Conservation (phyloP, 1,140 invertebrate genomes). For the Archegozetes longisetosus region DNA sequence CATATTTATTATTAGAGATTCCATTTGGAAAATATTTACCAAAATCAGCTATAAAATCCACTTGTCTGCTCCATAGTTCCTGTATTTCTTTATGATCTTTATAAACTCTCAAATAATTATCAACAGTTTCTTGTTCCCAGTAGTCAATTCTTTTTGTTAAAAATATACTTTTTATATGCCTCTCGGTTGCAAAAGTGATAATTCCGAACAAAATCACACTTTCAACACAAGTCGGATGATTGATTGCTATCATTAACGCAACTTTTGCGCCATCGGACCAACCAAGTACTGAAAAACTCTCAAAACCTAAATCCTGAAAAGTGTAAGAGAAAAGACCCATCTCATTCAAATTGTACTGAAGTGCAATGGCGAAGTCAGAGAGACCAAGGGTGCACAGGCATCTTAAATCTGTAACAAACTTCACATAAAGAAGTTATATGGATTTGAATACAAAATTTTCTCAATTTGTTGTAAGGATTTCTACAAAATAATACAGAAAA, state of each 20-base stretch:
- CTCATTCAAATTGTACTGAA: too few species aligned
- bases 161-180: not conserved
- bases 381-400: too few species aligned
- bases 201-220: constrained; percentile 5
- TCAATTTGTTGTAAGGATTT: too few species aligned
- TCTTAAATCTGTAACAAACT: too few species aligned
- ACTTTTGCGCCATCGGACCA: constrained; percentile 5
- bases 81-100: constrained; percentile 6
- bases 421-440: too few species aligned
- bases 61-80: not conserved
- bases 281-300: not conserved
- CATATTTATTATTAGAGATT: not conserved
- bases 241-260: constrained; percentile 6
- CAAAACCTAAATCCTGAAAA: constrained; percentile 1
- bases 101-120: constrained; percentile 10
- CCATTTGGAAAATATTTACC: not conserved
- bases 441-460: too few species aligned
- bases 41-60: not conserved
- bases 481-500: too few species aligned
- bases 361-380: too few species aligned
- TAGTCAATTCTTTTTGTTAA: constrained; percentile 1
- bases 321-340: too few species aligned
- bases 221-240: constrained; percentile 10
- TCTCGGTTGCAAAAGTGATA: not conserved
- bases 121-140: not conserved